phyloP scores from a whole-genome alignment of 2,888 invertebrate species.

The Patella depressa region DNA sequence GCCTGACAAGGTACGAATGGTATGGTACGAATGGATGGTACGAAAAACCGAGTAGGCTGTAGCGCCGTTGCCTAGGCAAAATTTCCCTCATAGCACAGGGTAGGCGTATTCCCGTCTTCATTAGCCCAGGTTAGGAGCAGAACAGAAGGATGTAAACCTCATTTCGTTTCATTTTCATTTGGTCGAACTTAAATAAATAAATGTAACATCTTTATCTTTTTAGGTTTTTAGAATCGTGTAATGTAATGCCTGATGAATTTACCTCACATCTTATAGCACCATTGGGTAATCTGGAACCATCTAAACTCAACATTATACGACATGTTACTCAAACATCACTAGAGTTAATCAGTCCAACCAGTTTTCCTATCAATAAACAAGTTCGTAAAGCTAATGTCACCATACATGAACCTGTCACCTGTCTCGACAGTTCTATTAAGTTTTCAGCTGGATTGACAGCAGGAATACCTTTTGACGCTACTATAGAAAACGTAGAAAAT shows the following conservation, averaged over 20 bases:
- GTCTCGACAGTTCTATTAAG: constrained; percentile 83
- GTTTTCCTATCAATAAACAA: constrained; percentile 44
- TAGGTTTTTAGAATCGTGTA: constrained; percentile 72
- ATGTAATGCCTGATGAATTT: constrained; percentile 83
- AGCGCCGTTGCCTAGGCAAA: too few relatives aligned
- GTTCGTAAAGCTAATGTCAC: constrained; percentile 70
- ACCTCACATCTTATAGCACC: constrained; percentile 85
- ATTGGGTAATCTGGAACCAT: constrained; percentile 55
- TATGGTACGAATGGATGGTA: too few relatives aligned
- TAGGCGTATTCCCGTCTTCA: too few relatives aligned
- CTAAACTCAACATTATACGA: constrained; percentile 54
- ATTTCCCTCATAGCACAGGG: too few relatives aligned
- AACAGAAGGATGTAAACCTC: too few relatives aligned
- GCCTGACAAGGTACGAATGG: too few relatives aligned
- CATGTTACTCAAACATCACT: constrained; percentile 55
- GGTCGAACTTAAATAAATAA: too few relatives aligned
- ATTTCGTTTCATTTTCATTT: too few relatives aligned
- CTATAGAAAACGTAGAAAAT: constrained; percentile 84
- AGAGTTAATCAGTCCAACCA: constrained; percentile 46
- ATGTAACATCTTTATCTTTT: not conserved
- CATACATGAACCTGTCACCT: constrained; percentile 87
- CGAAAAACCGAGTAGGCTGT: too few relatives aligned
- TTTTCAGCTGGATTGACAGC: constrained; percentile 93
- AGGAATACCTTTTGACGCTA: constrained; percentile 88
- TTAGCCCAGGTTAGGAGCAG: too few relatives aligned